Base-by-base conservation (phyloP, 1,140 invertebrate species). In the Zophobas atratus region DNA sequence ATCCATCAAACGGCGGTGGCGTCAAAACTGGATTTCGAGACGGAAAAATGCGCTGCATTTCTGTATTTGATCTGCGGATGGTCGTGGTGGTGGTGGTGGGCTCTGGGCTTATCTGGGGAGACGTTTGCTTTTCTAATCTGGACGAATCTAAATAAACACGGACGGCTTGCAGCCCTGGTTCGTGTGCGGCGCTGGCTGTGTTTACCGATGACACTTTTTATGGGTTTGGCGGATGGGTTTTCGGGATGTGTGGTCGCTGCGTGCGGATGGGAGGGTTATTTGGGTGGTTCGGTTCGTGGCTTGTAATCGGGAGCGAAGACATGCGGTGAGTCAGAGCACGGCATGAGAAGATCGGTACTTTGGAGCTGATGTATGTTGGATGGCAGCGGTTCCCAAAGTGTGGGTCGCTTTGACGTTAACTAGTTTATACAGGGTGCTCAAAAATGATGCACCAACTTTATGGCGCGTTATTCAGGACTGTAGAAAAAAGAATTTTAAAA, bases 81-180 rank as follows among this genome's bases (percentile, higher is more conserved):
- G 34, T 33, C 34, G 34, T 39, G 57, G 32, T 67, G 38, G 38
- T 43, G 60, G 20, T 67, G 60, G 60, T 67, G 60, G 32, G 33
- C 32, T 55, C 35, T 55, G 5, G 53, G 20, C 20, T 67, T 67
- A 67, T 67, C 60, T 67, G 39, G 20, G 32, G 6, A 39, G 43
- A 38, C 0, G 60, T 67, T 67, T 67, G 60, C 60, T 67, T 39
- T 43, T 20, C 39, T 67, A 67, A 67, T 67, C 60, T 67, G 43
- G 43, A 67, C 39, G 41, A 67, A 67, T 67, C 60, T 67, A 67
- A 67, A 67, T 33, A 67, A 67, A 67, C 43, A 67, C 0, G 60
- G 56, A 60, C 36, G 36, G 38, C 32, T 60, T 46, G 60, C 39
- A 67, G 20, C 39, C 60, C 60, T 35, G 60, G 3, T 20, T 51